Base-by-base conservation (phyloP, 2,888 invertebrate genomes). In the Adineta ricciae region DNA sequence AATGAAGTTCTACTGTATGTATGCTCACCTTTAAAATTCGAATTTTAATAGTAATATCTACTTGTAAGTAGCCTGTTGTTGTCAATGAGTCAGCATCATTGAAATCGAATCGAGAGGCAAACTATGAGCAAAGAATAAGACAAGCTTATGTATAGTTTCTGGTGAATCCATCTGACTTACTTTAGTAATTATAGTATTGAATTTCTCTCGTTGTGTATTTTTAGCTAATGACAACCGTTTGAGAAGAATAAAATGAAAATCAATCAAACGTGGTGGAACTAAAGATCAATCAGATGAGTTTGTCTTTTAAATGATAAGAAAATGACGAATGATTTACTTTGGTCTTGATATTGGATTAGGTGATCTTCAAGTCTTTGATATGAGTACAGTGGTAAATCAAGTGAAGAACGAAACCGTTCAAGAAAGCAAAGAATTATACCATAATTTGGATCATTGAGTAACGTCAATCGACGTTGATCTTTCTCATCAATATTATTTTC, bases 391-490 rank as follows among this genome's bases (percentile, higher is more conserved):
- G 38, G 78, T 78, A 78, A 41, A 38, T 24, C n/a, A n/a, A 78
- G 78, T 78, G 41, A 4, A 1, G 41, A 3, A 11, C 78, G 78
- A 78, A 78, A 78, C n/a, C 41, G 38, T 36, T 78, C 78, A 21
- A 78, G 16, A 41, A 78, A 78, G 41, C 41, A 78, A 38, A 78
- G 41, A 8, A 78, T 41, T 41, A 78, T n/a, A 24, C 78, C 78
- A 78, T 78, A 78, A 41, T 78, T 41, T 78, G 78, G n/a, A 78
- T 78, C 78, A 78, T 78, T 78, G 8, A 78, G 14, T 41, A 78
- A 41, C 11, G 0, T 5, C 41, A 41, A 36, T 41, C 24, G 41
- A 41, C 78, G 78, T n/a, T n/a, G 41, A 41, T 41, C 41, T 78
- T 78, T 78, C 3, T 41, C 41, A 32, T 50, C 24, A 32, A 11